Evolutionary conservation across 1,140 invertebrate species (phyloP).

Genomic region (Conus ventricosus): DNA sequence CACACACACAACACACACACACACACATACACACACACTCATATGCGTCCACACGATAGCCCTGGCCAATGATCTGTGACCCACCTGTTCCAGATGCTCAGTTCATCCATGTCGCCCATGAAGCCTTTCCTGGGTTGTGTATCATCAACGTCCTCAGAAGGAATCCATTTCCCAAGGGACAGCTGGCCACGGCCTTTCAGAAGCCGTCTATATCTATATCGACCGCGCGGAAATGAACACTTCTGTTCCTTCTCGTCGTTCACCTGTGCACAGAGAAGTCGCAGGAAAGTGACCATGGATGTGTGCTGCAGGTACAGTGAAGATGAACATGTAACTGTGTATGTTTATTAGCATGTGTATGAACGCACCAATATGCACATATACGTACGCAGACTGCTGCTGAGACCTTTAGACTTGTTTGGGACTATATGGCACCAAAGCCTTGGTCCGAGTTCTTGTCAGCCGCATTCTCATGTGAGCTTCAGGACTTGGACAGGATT

Average conservation of each 20-base stretch:
- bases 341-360: too few species aligned
- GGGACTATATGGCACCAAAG: too few species aligned
- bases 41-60: too few species aligned
- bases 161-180: slow-evolving; percentile 52
- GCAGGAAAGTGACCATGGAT: too few species aligned
- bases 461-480: too few species aligned
- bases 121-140: slow-evolving; percentile 44
- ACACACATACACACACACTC: background rate
- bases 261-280: background rate
- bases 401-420: too few species aligned
- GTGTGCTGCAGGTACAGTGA: too few species aligned
- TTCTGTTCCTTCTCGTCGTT: background rate
- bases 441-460: too few species aligned
- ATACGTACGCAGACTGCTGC: too few species aligned
- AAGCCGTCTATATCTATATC: background rate
- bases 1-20: background rate
- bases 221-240: background rate
- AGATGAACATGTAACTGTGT: too few species aligned
- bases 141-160: slow-evolving; percentile 35
- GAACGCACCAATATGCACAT: too few species aligned
- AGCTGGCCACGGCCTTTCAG: slow-evolving; percentile 46
- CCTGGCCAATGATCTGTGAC: slow-evolving; percentile 14
- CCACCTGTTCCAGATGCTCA: slow-evolving; percentile 54
- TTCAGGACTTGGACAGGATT: too few species aligned
- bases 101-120: slow-evolving; percentile 54